These are phyloP conservation scores for Frankliniella intonsa DNA, from an alignment of 2,888 invertebrate genomes.

Conservation along the genomic window DNA sequence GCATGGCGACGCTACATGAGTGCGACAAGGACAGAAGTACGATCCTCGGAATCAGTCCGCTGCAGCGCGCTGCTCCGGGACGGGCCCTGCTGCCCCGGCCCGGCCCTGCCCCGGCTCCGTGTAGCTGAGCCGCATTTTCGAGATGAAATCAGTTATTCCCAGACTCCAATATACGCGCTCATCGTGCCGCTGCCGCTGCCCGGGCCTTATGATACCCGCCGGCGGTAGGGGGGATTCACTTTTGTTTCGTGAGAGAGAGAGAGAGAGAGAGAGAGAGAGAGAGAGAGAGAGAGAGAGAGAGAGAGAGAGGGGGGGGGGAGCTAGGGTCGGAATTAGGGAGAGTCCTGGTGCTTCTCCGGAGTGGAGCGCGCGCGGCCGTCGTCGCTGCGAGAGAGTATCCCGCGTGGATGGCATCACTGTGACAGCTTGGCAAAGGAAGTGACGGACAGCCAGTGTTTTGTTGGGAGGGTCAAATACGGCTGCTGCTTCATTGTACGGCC, in stretches of 20 bases:
- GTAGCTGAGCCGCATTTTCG: background rate
- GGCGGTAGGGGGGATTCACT: background rate
- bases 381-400: too few species aligned
- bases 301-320: background rate
- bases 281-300: background rate
- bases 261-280: background rate
- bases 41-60: background rate
- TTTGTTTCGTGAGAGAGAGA: background rate
- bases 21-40: too few species aligned
- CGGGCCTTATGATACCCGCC: background rate
- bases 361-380: too few species aligned
- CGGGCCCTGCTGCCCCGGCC: background rate
- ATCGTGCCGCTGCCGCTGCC: background rate
- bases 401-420: too few species aligned
- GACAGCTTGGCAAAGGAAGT: too few species aligned
- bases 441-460: too few species aligned
- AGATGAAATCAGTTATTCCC: conserved; percentile 1
- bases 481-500: too few species aligned
- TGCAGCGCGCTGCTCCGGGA: background rate
- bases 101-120: background rate
- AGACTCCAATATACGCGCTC: background rate
- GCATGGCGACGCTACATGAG: too few species aligned
- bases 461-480: too few species aligned
- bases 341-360: background rate
- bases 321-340: background rate